A percentile compares a stretch with the other conserved stretches of the same genome.
These are phyloP conservation scores for Serripes groenlandicus DNA, from an alignment of 2,888 invertebrate genomes.

Conservation along the genomic window DNA sequence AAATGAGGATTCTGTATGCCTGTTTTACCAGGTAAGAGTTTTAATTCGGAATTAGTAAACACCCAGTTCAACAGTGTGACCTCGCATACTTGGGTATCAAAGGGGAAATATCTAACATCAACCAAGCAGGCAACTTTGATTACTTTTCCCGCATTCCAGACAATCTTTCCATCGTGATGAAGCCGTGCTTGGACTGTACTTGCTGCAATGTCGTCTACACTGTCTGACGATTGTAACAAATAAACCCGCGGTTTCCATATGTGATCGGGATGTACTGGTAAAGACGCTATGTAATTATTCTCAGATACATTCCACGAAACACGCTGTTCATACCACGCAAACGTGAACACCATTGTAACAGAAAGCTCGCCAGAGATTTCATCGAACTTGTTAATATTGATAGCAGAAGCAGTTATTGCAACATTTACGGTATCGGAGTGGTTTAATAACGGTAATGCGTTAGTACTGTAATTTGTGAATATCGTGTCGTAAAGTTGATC, in stretches of 20 bases:
- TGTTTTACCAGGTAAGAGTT: neutral
- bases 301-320: slow-evolving; percentile 22
- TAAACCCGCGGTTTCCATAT: slow-evolving; percentile 21
- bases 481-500: slow-evolving; percentile 21
- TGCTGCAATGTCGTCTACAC: neutral
- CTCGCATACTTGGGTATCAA: slow-evolving; percentile 22
- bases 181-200: neutral
- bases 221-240: slow-evolving; percentile 11
- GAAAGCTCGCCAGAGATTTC: slow-evolving; percentile 34
- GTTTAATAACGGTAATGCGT: slow-evolving; percentile 9
- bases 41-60: neutral
- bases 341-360: neutral
- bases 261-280: neutral
- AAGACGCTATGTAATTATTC: neutral
- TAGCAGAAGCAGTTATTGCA: neutral
- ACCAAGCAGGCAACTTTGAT: slow-evolving; percentile 8
- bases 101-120: slow-evolving; percentile 27
- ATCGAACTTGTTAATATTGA: slow-evolving; percentile 29
- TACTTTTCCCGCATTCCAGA: slow-evolving; percentile 8
- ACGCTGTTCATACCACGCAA: slow-evolving; percentile 21
- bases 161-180: neutral
- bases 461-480: slow-evolving; percentile 28
- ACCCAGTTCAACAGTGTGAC: slow-evolving; percentile 7
- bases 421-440: neutral
- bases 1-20: neutral